A percentile compares a stretch with the other conserved stretches of the same genome.
Conservation (phyloP, 2,113 vertebrate species). For the Pygathrix nemaeus region DNA sequence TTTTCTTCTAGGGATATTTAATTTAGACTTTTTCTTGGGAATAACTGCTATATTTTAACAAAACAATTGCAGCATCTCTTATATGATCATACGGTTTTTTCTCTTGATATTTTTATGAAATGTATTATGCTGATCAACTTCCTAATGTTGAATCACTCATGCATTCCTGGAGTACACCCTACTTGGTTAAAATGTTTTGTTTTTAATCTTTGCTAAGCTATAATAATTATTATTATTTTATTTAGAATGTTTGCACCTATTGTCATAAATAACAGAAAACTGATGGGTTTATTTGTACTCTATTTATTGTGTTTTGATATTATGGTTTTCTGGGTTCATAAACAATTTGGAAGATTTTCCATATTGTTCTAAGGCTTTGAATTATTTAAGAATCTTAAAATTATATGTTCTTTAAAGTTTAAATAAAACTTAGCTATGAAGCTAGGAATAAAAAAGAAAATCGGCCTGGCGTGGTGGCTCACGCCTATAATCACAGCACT, state of each 20-base stretch:
- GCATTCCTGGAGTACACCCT: no score
- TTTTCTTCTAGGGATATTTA: neutral
- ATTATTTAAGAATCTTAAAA: neutral
- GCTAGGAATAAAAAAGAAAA: neutral
- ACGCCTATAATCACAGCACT: no score
- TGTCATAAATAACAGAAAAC: neutral
- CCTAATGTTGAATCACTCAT: neutral
- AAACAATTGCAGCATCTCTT: neutral
- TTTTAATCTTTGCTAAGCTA: neutral
- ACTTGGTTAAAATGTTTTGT: neutral
- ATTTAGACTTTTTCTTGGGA: neutral
- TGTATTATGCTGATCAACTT: no score
- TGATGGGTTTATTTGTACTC: neutral
- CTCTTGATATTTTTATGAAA: no score
- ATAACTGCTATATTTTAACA: neutral
- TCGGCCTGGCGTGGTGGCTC: no score
- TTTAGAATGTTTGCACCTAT: neutral
- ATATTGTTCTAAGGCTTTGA: neutral
- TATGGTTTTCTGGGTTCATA: neutral
- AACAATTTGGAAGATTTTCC: neutral
- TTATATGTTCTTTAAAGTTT: neutral
- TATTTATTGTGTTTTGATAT: neutral
- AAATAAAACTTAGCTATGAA: neutral
- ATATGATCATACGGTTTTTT: neutral
- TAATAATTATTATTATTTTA: neutral